A percentile compares a stretch with the other conserved stretches of the same genome.
phyloP scores from a whole-genome alignment of 2,888 invertebrate genomes.

The Mechanitis mazaeus region DNA sequence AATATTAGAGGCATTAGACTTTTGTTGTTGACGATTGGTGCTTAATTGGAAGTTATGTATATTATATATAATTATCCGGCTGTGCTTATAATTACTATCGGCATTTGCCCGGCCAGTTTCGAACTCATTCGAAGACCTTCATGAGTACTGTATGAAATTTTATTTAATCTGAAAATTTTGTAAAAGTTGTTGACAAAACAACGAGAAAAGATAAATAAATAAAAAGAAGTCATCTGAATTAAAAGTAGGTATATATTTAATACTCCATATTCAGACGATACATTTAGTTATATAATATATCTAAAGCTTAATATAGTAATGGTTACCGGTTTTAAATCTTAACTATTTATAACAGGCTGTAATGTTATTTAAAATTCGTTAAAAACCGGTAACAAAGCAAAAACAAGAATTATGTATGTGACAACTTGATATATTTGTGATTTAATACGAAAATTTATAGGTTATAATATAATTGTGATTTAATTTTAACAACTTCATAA shows the following conservation, averaged over 20 bases:
- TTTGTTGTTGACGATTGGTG: no score
- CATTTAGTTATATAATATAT: constrained; percentile 8
- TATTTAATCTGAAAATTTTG: no score
- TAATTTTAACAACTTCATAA: no score
- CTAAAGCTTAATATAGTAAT: constrained; percentile 17
- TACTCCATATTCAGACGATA: constrained; percentile 14
- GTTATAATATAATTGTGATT: no score
- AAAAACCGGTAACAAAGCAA: constrained; percentile 1
- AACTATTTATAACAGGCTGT: neutral
- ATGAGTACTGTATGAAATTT: neutral
- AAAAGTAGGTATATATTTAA: constrained; percentile 15
- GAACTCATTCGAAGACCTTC: no score
- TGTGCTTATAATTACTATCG: no score
- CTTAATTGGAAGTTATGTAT: no score
- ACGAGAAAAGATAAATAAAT: constrained; percentile 4
- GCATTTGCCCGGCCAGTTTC: no score
- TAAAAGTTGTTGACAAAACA: neutral
- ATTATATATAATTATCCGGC: no score
- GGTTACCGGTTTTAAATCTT: constrained; percentile 1
- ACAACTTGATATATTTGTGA: no score
- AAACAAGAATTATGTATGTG: neutral
- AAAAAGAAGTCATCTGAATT: constrained; percentile 13
- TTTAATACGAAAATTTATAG: no score
- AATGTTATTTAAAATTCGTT: neutral
- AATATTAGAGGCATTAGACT: no score